Conservation (phyloP, 2,888 invertebrate species). For the Microdon myrmicae region DNA sequence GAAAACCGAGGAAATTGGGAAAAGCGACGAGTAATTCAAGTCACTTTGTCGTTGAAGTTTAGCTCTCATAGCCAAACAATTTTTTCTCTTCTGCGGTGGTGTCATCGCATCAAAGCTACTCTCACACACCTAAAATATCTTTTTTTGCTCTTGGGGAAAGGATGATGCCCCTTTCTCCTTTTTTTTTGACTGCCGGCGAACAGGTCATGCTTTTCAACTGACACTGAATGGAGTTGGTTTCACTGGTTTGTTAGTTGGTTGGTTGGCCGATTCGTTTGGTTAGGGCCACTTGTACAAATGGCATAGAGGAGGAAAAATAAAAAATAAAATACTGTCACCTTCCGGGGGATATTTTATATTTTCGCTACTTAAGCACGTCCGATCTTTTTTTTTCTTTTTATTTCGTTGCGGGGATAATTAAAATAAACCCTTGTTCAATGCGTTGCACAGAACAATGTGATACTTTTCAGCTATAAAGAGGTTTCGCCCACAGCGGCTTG, state of each 20-base stretch:
- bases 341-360: conserved; percentile 52
- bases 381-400: conserved; percentile 47
- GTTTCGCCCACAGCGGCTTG: conserved; percentile 9
- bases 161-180: no score
- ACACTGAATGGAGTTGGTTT: conserved; percentile 42
- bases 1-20: conserved; percentile 4
- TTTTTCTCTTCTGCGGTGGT: conserved; percentile 37
- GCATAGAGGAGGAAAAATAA: conserved; percentile 52
- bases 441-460: conserved; percentile 12
- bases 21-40: conserved; percentile 43
- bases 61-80: conserved; percentile 37
- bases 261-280: conserved; percentile 31
- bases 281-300: conserved; percentile 53
- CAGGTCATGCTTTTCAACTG: conserved; percentile 40
- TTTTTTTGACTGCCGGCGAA: conserved; percentile 20
- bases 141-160: no score
- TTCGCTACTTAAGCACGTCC: conserved; percentile 55
- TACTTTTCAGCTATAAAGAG: conserved; percentile 16
- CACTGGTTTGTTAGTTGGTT: conserved; percentile 22
- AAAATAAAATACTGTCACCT: no score
- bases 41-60: conserved; percentile 48
- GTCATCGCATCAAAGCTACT: conserved; percentile 36
- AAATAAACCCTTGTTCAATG: conserved; percentile 34
- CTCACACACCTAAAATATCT: no score
- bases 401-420: conserved; percentile 40